Base-by-base conservation (phyloP, 2,113 vertebrate genomes). In the Benitochromis conjunctus region DNA sequence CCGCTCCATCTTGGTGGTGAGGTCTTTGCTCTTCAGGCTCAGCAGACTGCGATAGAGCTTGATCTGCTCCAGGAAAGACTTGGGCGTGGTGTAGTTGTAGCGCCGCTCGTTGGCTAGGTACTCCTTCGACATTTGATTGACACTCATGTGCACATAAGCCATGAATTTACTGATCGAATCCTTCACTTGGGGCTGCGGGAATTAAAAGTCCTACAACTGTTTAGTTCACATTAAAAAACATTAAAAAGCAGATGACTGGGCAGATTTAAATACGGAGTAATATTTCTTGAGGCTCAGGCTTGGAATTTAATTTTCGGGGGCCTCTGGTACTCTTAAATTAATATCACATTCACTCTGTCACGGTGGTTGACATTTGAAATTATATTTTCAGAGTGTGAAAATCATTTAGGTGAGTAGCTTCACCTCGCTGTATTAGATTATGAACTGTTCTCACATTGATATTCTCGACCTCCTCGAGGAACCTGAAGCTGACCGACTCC, bases 31-130 rank as follows among this genome's bases (percentile, higher is more conserved):
- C 55, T 97, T 98, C 29, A 94, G 95, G 36, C 66, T 14, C 77
- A 99, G 93, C 91, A 99, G 94, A 83, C 91, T 97, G 91, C 96
- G 95, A 82, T 99, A 99, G 66, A 99, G 96, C 82, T 97, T 97
- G 95, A 99, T 98, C 88, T 99, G 98, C 92, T 98, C 98, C 91
- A 99, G 97, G 93, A 99, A 99, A 0, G 99, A 99, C 87, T 99
- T 99, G 31, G 99, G 98, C 1, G 98, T 99, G 48, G 98, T 99
- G 93, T 98, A 99, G 94, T 99, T 99, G 91, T 97, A 97, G 29
- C 97, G 96, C 2, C 97, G 96, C 83, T 99, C 98, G 0, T 97
- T 97, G 89, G 91, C 94, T 86, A 99, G 95, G 86, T 98, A 99
- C 62, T 96, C 88, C 69, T 86, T 97, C 18, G 98, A 99, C 8